Percentiles rank a stretch among this genome's conserved stretches.
phyloP scores from a whole-genome alignment of 2,888 invertebrate species.

The Pilophorus perplexus region DNA sequence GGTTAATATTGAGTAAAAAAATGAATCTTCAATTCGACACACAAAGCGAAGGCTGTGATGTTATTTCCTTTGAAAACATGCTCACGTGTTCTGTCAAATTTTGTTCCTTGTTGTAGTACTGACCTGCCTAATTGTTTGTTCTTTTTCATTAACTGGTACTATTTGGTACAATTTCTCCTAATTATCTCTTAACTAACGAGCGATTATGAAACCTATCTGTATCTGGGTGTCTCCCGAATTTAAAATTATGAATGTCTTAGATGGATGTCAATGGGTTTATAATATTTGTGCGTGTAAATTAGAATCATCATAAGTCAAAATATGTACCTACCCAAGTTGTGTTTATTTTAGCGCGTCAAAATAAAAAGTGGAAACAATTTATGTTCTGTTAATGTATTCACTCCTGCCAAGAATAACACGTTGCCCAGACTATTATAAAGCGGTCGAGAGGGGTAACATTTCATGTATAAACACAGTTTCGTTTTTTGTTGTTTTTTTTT shows the following conservation, averaged over 20 bases:
- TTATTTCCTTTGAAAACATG: conserved; percentile 17
- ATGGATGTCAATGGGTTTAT: background rate
- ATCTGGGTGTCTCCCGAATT: background rate
- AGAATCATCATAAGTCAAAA: background rate
- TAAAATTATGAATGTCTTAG: background rate
- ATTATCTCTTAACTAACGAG: background rate
- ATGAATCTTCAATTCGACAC: conserved; percentile 20
- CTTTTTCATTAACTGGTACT: no score
- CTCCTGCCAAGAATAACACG: no score
- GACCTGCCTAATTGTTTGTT: no score
- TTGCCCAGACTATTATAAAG: no score
- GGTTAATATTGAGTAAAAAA: no score
- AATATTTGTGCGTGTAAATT: background rate
- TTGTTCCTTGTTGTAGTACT: background rate
- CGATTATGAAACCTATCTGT: background rate
- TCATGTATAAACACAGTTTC: no score
- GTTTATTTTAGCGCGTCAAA: conserved; percentile 11
- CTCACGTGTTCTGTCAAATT: conserved; percentile 19
- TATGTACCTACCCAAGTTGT: background rate
- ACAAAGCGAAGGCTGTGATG: conserved; percentile 44
- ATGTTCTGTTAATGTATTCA: no score
- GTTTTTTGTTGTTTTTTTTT: no score
- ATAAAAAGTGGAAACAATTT: no score
- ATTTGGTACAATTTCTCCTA: no score
- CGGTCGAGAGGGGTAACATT: no score